Evolutionary conservation across 1,140 invertebrate genomes (phyloP).

Genomic region (Microplitis demolitor): DNA sequence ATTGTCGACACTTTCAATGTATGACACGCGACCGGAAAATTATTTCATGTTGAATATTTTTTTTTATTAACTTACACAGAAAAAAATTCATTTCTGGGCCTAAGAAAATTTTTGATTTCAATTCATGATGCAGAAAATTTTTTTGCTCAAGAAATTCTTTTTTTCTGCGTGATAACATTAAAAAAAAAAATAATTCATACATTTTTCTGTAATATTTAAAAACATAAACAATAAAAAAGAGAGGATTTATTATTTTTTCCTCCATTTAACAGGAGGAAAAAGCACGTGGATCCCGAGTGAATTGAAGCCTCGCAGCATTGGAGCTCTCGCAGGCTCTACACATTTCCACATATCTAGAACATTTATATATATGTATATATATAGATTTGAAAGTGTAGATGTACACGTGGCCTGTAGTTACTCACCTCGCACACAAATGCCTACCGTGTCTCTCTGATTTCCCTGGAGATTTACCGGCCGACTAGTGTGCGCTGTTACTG

Average conservation of each 20-base stretch:
- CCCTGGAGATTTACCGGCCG: conserved; percentile 45
- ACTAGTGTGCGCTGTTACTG: conserved; percentile 22
- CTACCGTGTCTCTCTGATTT: conserved; percentile 56
- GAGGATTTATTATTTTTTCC: not conserved
- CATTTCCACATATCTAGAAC: not conserved
- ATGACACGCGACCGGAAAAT: conserved; percentile 50
- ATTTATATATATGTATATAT: not conserved
- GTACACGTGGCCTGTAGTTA: conserved; percentile 19
- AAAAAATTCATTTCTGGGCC: too few relatives aligned
- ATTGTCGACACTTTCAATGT: not conserved
- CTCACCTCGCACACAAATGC: conserved; percentile 13
- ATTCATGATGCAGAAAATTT: too few relatives aligned
- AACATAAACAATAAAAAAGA: not conserved
- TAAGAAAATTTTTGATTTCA: too few relatives aligned
- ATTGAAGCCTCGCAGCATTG: too few relatives aligned
- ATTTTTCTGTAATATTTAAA: not conserved
- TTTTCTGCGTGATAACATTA: too few relatives aligned
- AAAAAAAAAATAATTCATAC: too few relatives aligned
- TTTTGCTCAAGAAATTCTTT: too few relatives aligned
- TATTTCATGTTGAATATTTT: conserved; percentile 41
- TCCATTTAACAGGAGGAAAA: not conserved
- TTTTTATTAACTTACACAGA: too few relatives aligned
- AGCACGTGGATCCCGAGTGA: not conserved
- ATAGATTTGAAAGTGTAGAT: not conserved
- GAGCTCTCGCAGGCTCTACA: not conserved